Conservation (phyloP, 2,888 invertebrate species). For the Frankliniella intonsa region DNA sequence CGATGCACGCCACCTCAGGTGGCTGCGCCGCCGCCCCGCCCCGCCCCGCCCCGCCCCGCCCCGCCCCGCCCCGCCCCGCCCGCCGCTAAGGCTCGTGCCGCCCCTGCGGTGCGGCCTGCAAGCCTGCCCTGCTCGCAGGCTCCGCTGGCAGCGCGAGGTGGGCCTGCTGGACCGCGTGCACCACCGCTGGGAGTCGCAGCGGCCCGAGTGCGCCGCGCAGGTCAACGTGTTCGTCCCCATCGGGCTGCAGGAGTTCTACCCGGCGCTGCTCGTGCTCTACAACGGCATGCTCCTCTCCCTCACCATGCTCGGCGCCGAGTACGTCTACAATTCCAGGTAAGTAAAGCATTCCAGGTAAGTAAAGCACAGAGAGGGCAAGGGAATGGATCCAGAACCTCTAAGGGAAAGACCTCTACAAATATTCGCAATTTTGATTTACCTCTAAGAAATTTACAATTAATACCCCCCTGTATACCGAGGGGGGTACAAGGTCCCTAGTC, state of each 20-base stretch:
- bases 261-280: constrained; percentile 34
- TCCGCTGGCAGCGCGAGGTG: constrained; percentile 35
- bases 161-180: constrained; percentile 35
- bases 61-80: background rate
- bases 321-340: constrained; percentile 32
- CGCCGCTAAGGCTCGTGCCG: background rate
- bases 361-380: too few relatives aligned
- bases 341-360: too few relatives aligned
- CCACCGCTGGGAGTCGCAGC: constrained; percentile 36
- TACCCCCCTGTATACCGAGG: too few relatives aligned
- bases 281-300: constrained; percentile 30
- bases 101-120: background rate
- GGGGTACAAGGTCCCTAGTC: too few relatives aligned
- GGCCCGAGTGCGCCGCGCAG: constrained; percentile 34
- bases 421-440: too few relatives aligned
- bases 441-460: too few relatives aligned
- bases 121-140: constrained; percentile 28
- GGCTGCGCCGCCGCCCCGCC: background rate
- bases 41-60: background rate
- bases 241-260: constrained; percentile 35
- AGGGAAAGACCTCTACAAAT: too few relatives aligned
- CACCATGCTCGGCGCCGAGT: constrained; percentile 31
- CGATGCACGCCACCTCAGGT: too few relatives aligned
- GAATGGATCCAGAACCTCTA: too few relatives aligned
- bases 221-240: constrained; percentile 35